Base-by-base conservation (phyloP, 2,797 vertebrate genomes). In the Natrix natrix region DNA sequence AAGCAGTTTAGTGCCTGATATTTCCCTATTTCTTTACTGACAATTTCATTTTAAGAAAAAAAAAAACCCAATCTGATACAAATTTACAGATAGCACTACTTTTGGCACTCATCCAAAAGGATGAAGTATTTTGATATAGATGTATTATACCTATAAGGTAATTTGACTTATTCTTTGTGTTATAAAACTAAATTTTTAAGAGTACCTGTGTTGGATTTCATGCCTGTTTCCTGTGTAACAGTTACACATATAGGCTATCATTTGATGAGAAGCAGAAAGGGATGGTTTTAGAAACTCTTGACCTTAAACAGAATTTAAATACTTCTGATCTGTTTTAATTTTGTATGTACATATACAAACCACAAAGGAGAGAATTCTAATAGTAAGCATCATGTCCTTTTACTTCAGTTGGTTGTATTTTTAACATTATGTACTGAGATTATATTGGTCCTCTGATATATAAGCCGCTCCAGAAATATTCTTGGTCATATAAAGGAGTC, bases 101-200 rank as follows among this genome's bases (percentile, higher is more conserved):
- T 93, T 69, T 88, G 52, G 74, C n/a, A 90, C 60, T 1, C 94
- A 61, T 87, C 92, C 1, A 90, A 10, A 93, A 93, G 0, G n/a
- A 60, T 55, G 93, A 95, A 93, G 94, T 93, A 91, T 94, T 87
- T 88, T 89, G 57, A 63, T 37, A 32, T 89, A 55, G n/a, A 48
- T 83, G n/a, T 89, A n/a, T 91, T 91, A 66, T 43, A 57, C 2
- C 69, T 90, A 93, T 92, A 91, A 54, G 43, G 87, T 66, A 0
- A 2, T 89, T 94, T 69, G 78, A 78, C 56, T 91, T 83, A 89
- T 57, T 91, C 54, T 59, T 95, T 63, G 0, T 95, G 95, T 96
- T 94, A 96, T 91, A 95, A 96, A 90, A 97, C 96, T 97, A 95
- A 96, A 96, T 96, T 22, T 90, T 94, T 48, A 57, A 48, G 69